Base-by-base conservation (phyloP, 2,797 vertebrate genomes). In the Anguilla marmorata region DNA sequence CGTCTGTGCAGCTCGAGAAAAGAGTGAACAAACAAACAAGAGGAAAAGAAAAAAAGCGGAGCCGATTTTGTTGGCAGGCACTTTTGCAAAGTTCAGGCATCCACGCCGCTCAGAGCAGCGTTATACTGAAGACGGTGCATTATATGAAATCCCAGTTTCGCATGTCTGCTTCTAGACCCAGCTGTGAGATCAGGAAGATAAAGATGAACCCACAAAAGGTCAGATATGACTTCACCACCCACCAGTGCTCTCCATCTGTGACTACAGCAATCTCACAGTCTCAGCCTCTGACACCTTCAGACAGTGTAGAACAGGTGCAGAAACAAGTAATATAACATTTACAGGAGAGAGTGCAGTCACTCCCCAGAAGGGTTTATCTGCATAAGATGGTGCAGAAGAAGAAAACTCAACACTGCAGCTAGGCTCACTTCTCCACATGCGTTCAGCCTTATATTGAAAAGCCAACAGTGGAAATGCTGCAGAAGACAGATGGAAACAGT, bases 191-290 rank as follows among this genome's bases (percentile, higher is more conserved):
- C 90, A 90, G 84, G 83, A 85, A 85, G 76, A 80, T 80, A 48
- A 48, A 85, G 82, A 89, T 66, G 88, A 91, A 92, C 76, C 86
- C 90, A 80, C 89, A 87, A 88, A 91, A 90, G 86, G 89, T 90
- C 89, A 87, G 86, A 89, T 89, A 89, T 83, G 74, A 88, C 84
- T 91, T 79, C 90, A 87, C 89, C 90, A 91, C 89, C 90, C 87
- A 90, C 89, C 88, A 90, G 86, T 89, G 85, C 86, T 90, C 89
- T 87, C 89, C 87, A 88, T 89, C 84, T 90, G 89, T 89, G 89
- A 86, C 90, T 85, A 85, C 85, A 87, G 90, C 84, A 83, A 82
- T 90, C 89, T 90, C 66, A 90, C 69, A 90, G 86, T 58, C 7
- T 87, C n/a, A 41, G 69, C 30, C 12, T 37, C 37, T 41, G 60